Base-by-base conservation (phyloP, 2,797 vertebrate species). In the Adelosebastes latens region DNA sequence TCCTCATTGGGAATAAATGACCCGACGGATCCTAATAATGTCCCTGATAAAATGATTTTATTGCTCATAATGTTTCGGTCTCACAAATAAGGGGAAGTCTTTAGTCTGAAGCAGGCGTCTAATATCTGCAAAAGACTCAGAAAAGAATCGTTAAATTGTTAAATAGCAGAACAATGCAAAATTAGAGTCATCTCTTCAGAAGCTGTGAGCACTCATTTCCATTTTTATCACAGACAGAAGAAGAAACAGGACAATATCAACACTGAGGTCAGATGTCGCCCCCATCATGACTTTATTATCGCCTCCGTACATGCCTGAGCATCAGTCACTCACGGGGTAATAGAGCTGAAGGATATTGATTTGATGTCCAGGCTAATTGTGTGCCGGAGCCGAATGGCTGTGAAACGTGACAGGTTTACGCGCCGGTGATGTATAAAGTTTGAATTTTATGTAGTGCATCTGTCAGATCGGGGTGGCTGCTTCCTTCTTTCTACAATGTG, bases 341-440 rank as follows among this genome's bases (percentile, higher is more conserved):
- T 81, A 85, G 87, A 85, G 79, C 78, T 60, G 79, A 67, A 55
- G 61, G 65, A 8, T 85, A 92, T 92, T 86, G 88, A 93, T 90
- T 85, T 55, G 81, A 84, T 87, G 88, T 85, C 77, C 53, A 16
- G 67, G 65, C 66, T 90, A 88, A 89, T 87, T 81, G 75, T 73
- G 81, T 58, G 76, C 59, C 14, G 60, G 53, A 69, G 76, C 70
- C 76, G 72, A 80, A 83, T 55, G 63, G 71, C 39, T 46, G 73
- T 25, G 63, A 80, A 66, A 84, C 18, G n/a, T 75, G 91, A 86
- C 74, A 75, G 76, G 14, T 92, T 91, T 87, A 88, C 59, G 56
- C 42, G n/a, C 55, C 2, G 0, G 11, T 64, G 72, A 76, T 86
- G 72, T 55, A 69, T 76, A 85, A 86, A 87, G 46, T 81, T 67